Evolutionary conservation across 2,113 vertebrate species (phyloP).

Genomic region (Protomyctophum bolini): DNA sequence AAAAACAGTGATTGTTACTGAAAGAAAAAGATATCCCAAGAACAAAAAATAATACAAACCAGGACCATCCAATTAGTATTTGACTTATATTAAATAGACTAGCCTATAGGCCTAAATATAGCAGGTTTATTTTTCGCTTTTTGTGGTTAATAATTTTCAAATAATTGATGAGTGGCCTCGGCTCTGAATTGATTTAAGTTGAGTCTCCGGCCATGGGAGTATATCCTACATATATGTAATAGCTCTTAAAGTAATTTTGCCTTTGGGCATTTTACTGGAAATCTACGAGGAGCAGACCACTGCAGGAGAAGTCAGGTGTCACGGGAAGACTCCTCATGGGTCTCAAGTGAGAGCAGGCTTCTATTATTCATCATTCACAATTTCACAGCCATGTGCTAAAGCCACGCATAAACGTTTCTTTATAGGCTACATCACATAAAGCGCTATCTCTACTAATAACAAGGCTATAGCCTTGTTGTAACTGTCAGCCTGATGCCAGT

Average conservation of each 20-base stretch:
- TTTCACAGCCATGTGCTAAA: not conserved
- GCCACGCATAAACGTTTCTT: not conserved
- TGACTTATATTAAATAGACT: too few species aligned
- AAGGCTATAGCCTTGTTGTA: not conserved
- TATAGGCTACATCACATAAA: not conserved
- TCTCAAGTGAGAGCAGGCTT: conserved; percentile 48
- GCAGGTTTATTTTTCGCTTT: too few species aligned
- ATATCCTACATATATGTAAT: conserved; percentile 49
- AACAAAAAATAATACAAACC: too few species aligned
- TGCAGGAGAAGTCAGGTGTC: conserved; percentile 52
- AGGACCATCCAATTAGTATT: too few species aligned
- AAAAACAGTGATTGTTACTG: too few species aligned
- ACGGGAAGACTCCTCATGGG: conserved; percentile 60
- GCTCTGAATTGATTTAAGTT: conserved; percentile 4
- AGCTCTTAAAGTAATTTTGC: conserved; percentile 69
- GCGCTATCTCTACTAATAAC: too few species aligned
- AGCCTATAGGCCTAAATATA: too few species aligned
- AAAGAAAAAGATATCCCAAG: too few species aligned
- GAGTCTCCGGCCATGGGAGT: conserved; percentile 30
- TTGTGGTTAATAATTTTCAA: too few species aligned
- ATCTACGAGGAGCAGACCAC: conserved; percentile 63
- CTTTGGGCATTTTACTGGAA: conserved; percentile 72
- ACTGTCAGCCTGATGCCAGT: too few species aligned
- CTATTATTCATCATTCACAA: conserved; percentile 40
- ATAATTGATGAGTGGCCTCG: too few species aligned